These are phyloP conservation scores for Drosophila greeni DNA, from an alignment of 2,888 invertebrate species.

Conservation along the genomic window DNA sequence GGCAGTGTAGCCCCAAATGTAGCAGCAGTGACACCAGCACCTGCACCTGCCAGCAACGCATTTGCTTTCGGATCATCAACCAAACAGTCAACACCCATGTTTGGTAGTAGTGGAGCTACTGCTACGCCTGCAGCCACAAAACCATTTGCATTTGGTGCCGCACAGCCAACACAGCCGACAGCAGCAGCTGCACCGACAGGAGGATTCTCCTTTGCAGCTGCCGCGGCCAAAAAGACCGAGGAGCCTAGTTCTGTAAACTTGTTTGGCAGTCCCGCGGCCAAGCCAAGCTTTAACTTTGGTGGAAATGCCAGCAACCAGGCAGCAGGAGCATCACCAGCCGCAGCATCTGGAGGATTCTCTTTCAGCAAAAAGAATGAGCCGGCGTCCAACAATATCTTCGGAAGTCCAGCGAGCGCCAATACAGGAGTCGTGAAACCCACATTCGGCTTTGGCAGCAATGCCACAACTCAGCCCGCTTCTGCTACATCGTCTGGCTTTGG, in stretches of 20 bases:
- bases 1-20: constrained; percentile 8
- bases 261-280: constrained; percentile 15
- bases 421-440: constrained; percentile 11
- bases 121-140: constrained; percentile 7
- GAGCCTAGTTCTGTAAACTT: constrained; percentile 2
- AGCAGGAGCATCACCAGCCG: neutral
- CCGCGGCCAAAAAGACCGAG: constrained; percentile 4
- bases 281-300: constrained; percentile 20
- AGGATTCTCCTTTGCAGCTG: constrained; percentile 27
- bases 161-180: constrained; percentile 13
- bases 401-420: constrained; percentile 8
- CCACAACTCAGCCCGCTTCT: constrained; percentile 4
- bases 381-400: constrained; percentile 7
- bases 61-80: constrained; percentile 13
- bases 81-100: constrained; percentile 20
- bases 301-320: constrained; percentile 12
- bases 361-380: constrained; percentile 21
- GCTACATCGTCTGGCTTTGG: constrained; percentile 12
- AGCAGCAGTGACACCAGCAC: constrained; percentile 1
- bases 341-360: constrained; percentile 20
- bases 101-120: constrained; percentile 13
- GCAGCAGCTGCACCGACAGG: constrained; percentile 5
- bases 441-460: constrained; percentile 19
- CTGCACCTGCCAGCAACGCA: constrained; percentile 2
- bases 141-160: constrained; percentile 25